A percentile compares a stretch with the other conserved stretches of the same genome.
Evolutionary conservation across 2,797 vertebrate species (phyloP).

Genomic region (Distichodus sexfasciatus): DNA sequence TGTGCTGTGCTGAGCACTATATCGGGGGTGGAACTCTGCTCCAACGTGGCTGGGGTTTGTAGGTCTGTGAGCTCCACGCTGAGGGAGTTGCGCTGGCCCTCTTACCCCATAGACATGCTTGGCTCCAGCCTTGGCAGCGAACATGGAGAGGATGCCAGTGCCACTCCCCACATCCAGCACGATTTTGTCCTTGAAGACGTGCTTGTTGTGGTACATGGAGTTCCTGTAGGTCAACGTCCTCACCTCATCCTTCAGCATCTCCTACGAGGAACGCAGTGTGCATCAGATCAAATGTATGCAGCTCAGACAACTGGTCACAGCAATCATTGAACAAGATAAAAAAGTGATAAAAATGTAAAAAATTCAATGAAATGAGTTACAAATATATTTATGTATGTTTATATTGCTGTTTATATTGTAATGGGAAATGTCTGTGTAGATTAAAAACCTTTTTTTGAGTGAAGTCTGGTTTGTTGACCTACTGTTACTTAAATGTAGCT

Average conservation of each 20-base stretch:
- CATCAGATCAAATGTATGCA: too few relatives aligned
- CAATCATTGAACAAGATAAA: too few relatives aligned
- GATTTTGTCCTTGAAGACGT: conserved; percentile 96
- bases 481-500: too few relatives aligned
- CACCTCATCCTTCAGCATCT: conserved; percentile 98
- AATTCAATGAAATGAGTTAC: too few relatives aligned
- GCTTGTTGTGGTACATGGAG: conserved; percentile 99
- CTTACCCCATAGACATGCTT: conserved; percentile 94
- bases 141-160: conserved; percentile 97
- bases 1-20: conserved; percentile 34
- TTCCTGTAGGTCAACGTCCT: conserved; percentile 96
- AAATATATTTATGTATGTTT: too few relatives aligned
- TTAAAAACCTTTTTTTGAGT: too few relatives aligned
- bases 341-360: too few relatives aligned
- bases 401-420: too few relatives aligned
- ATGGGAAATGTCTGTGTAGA: too few relatives aligned
- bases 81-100: conserved; percentile 15
- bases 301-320: too few relatives aligned
- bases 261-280: conserved; percentile 70
- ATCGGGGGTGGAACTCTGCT: conserved; percentile 20
- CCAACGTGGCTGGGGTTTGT: conserved; percentile 25
- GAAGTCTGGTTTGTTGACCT: too few relatives aligned
- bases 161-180: conserved; percentile 97
- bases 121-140: conserved; percentile 96
- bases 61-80: conserved; percentile 35